Conservation (phyloP, 2,797 vertebrate genomes). For the Podarcis siculus region DNA sequence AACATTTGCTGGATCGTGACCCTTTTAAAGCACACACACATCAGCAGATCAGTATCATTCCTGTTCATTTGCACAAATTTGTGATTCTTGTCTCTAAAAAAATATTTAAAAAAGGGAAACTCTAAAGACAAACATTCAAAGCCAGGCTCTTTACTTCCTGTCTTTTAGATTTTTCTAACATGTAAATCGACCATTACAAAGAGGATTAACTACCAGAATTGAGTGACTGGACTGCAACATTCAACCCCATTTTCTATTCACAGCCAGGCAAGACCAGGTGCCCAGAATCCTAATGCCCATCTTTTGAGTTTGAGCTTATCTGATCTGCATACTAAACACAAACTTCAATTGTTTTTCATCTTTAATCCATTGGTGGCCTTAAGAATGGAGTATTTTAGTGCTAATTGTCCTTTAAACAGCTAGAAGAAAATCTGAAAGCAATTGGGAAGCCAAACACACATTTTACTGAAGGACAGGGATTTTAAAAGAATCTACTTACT, state of each 20-base stretch:
- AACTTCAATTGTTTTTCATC: slow-evolving; percentile 74
- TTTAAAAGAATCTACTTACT: slow-evolving; percentile 31
- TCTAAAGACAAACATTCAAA: slow-evolving; percentile 74
- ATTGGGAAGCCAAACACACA: slow-evolving; percentile 60
- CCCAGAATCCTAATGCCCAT: slow-evolving; percentile 82
- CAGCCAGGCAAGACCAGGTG: slow-evolving; percentile 71
- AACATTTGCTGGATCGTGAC: not conserved
- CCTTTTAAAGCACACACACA: not conserved
- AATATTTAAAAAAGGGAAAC: slow-evolving; percentile 73
- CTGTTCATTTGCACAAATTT: slow-evolving; percentile 47
- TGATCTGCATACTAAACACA: slow-evolving; percentile 81
- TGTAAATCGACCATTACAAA: slow-evolving; percentile 82
- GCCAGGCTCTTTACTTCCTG: slow-evolving; percentile 81
- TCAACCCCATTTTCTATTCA: slow-evolving; percentile 71
- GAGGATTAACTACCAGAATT: slow-evolving; percentile 81
- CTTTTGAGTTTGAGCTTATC: slow-evolving; percentile 70
- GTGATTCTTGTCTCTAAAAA: slow-evolving; percentile 56
- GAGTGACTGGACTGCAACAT: slow-evolving; percentile 74
- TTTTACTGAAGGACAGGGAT: slow-evolving; percentile 35
- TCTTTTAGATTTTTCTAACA: slow-evolving; percentile 83
- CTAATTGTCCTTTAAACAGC: slow-evolving; percentile 73
- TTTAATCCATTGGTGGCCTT: slow-evolving; percentile 75
- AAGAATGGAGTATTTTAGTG: slow-evolving; percentile 73
- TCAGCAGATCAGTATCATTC: not conserved
- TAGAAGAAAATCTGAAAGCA: slow-evolving; percentile 65